Conservation (phyloP, 1,140 invertebrate species). For the Euwallacea fornicatus region DNA sequence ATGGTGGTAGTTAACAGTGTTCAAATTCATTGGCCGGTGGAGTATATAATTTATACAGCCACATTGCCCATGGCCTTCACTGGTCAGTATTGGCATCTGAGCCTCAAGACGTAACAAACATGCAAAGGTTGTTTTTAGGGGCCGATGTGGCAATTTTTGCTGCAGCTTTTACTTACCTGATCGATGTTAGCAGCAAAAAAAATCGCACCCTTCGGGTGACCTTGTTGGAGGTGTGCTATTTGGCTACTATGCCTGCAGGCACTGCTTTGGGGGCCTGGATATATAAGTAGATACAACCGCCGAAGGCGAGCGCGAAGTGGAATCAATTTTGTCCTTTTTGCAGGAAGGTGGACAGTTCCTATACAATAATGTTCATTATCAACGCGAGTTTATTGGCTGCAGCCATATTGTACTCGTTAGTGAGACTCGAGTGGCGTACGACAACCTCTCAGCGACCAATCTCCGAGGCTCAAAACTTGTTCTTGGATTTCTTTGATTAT, state of each 20-base stretch:
- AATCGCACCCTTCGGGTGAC: constrained; percentile 71
- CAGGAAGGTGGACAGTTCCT: constrained; percentile 61
- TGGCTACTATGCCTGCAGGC: constrained; percentile 74
- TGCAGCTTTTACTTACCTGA: constrained; percentile 71
- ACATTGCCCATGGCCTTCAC: constrained; percentile 71
- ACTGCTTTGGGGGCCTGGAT: constrained; percentile 61
- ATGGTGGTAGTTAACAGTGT: constrained; percentile 70
- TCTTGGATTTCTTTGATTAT: constrained; percentile 71
- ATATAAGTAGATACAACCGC: constrained; percentile 15
- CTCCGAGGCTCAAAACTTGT: constrained; percentile 59
- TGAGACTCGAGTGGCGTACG: constrained; percentile 68
- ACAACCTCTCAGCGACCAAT: constrained; percentile 62
- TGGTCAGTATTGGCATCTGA: constrained; percentile 49
- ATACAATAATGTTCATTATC: constrained; percentile 69
- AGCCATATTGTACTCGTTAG: constrained; percentile 64
- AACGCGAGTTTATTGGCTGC: constrained; percentile 63
- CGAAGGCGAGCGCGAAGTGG: neutral
- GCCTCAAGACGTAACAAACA: no score
- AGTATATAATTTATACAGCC: constrained; percentile 72
- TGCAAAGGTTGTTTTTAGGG: constrained; percentile 11
- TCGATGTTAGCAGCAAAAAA: constrained; percentile 65
- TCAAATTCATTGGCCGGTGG: constrained; percentile 68
- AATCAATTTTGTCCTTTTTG: constrained; percentile 57
- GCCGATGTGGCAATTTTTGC: constrained; percentile 76
- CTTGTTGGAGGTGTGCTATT: constrained; percentile 71